These are phyloP conservation scores for Sitta carolinensis DNA, from an alignment of 2,797 vertebrate species.

Conservation along the genomic window DNA sequence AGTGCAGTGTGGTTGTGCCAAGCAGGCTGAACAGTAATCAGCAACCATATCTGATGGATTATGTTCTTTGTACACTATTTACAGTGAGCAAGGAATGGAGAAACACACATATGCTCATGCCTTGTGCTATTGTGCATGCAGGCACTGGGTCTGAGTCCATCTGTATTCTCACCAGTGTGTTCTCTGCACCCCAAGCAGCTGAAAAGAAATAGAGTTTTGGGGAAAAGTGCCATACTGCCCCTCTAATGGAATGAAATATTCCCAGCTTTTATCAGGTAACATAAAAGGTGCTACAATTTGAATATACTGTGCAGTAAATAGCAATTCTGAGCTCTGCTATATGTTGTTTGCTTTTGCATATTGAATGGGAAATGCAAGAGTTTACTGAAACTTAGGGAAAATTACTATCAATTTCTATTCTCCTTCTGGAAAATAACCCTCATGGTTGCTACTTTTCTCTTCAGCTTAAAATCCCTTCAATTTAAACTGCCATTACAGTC, in stretches of 20 bases:
- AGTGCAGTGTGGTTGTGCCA: not conserved
- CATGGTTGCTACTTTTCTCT: not conserved
- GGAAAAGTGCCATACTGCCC: not conserved
- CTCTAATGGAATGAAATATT: not conserved
- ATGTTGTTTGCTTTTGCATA: not conserved
- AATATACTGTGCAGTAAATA: not conserved
- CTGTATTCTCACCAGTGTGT: not conserved
- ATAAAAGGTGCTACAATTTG: not conserved
- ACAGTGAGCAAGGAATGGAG: not conserved
- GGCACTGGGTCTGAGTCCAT: not conserved
- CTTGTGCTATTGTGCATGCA: not conserved
- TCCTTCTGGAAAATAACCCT: not conserved
- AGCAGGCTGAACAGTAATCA: constrained; percentile 24
- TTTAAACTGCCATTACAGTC: not conserved
- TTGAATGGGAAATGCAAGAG: not conserved
- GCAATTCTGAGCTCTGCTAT: not conserved
- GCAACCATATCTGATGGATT: constrained; percentile 24
- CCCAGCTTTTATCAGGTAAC: not conserved
- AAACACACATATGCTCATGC: not conserved
- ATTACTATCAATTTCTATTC: not conserved
- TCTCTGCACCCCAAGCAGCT: not conserved
- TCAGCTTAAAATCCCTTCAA: not conserved
- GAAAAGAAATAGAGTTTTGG: not conserved
- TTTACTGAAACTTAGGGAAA: not conserved
- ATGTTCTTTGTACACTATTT: not conserved